Conservation (phyloP, 2,797 vertebrate species). For the Poeciliopsis gracilis region DNA sequence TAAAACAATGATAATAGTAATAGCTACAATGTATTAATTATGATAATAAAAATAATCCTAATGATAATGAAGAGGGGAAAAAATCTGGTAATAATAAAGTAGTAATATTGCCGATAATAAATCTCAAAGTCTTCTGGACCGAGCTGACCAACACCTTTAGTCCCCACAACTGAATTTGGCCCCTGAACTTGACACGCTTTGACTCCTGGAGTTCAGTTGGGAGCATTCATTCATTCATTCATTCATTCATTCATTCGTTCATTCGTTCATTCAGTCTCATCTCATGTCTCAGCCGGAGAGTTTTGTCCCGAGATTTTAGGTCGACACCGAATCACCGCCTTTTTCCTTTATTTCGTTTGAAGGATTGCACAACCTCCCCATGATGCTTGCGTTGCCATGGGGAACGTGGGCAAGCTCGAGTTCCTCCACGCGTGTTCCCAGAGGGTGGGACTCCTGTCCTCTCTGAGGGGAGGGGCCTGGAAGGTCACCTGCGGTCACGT, state of each 20-base stretch:
- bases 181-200: constrained; percentile 1
- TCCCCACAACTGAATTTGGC: neutral
- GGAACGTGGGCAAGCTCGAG: constrained; percentile 55
- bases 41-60: too few relatives aligned
- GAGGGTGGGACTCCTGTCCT: constrained; percentile 77
- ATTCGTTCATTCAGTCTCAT: too few relatives aligned
- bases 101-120: too few relatives aligned
- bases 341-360: constrained; percentile 59
- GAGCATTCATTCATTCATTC: neutral
- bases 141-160: too few relatives aligned
- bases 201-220: constrained; percentile 12
- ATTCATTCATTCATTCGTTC: neutral
- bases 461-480: constrained; percentile 36
- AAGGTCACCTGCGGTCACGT: constrained; percentile 80
- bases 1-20: too few relatives aligned
- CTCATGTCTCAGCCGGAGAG: constrained; percentile 68
- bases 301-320: constrained; percentile 74
- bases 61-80: too few relatives aligned
- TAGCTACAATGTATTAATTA: too few relatives aligned
- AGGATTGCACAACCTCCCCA: constrained; percentile 80
- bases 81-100: too few relatives aligned
- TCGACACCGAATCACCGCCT: constrained; percentile 72
- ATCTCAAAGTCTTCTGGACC: neutral
- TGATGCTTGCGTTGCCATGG: constrained; percentile 79
- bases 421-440: constrained; percentile 75